Evolutionary conservation across 2,888 invertebrate species (phyloP).

Genomic region (Scaptomyza flava): DNA sequence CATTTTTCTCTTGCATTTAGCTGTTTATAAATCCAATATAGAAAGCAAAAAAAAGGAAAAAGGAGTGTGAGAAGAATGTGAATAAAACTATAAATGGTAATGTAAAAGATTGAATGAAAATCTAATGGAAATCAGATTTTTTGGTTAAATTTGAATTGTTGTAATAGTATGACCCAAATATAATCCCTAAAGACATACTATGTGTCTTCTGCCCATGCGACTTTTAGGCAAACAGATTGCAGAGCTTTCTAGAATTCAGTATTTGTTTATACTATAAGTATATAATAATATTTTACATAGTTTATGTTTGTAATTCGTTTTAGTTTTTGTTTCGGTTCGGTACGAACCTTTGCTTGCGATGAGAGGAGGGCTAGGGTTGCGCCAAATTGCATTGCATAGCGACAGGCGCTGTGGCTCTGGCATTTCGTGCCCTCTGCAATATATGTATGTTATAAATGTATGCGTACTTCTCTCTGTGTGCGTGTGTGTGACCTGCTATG

Average conservation of each 20-base stretch:
- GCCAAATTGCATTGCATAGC: slow-evolving; percentile 45
- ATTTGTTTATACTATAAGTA: not conserved
- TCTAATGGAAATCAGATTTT: not conserved
- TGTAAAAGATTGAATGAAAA: not conserved
- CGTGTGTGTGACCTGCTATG: slow-evolving; percentile 46
- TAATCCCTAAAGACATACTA: not conserved
- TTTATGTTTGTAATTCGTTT: no score
- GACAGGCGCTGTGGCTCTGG: slow-evolving; percentile 41
- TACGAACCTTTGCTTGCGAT: not conserved
- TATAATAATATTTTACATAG: not conserved
- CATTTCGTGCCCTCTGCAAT: slow-evolving; percentile 45
- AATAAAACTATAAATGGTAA: not conserved
- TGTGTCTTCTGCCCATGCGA: not conserved
- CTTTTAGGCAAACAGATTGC: slow-evolving; percentile 1
- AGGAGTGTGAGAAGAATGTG: not conserved
- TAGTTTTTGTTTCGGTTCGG: not conserved
- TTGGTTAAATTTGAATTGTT: not conserved
- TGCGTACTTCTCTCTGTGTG: slow-evolving; percentile 24
- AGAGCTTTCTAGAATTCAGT: slow-evolving; percentile 28
- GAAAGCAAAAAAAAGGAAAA: not conserved
- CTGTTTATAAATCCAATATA: not conserved
- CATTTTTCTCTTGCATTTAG: not conserved
- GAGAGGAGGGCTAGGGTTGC: slow-evolving; percentile 6
- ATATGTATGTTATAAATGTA: slow-evolving; percentile 33
- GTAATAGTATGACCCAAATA: slow-evolving; percentile 29